A percentile compares a stretch with the other conserved stretches of the same genome.
phyloP scores from a whole-genome alignment of 2,113 vertebrate genomes.

The Erythrolamprus reginae region DNA sequence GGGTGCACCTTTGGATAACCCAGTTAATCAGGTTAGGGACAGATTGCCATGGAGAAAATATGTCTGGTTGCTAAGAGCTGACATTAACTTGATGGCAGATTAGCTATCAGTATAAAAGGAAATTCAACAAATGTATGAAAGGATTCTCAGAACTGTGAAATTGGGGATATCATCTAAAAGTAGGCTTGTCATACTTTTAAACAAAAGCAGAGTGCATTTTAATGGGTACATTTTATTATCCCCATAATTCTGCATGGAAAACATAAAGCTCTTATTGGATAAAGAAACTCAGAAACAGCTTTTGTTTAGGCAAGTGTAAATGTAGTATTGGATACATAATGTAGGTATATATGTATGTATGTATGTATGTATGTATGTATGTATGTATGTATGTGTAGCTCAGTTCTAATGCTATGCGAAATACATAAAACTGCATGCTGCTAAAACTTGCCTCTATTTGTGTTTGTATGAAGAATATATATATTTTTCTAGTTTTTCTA shows the following conservation, averaged over 20 bases:
- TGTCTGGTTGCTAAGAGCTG: neutral
- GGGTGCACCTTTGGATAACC: neutral
- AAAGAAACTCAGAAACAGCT: neutral
- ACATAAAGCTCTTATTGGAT: neutral
- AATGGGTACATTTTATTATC: neutral
- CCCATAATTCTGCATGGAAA: neutral
- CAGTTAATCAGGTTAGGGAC: neutral
- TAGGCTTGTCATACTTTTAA: neutral
- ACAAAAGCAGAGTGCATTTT: neutral
- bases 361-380: no score
- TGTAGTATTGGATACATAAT: neutral
- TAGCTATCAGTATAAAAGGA: neutral
- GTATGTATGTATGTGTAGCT: no score
- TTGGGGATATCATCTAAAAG: neutral
- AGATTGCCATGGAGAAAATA: neutral
- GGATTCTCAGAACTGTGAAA: neutral
- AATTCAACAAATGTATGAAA: neutral
- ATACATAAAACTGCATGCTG: slow-evolving; percentile 38
- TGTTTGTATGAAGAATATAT: slow-evolving; percentile 9
- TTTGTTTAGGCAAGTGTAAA: neutral
- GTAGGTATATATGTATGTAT: no score
- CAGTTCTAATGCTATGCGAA: slow-evolving; percentile 12
- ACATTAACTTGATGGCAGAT: neutral
- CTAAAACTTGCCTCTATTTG: neutral
- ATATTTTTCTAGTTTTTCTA: neutral